A percentile compares a stretch with the other conserved stretches of the same genome.
Conservation (phyloP, 2,113 vertebrate genomes). For the Taxidea taxus region DNA sequence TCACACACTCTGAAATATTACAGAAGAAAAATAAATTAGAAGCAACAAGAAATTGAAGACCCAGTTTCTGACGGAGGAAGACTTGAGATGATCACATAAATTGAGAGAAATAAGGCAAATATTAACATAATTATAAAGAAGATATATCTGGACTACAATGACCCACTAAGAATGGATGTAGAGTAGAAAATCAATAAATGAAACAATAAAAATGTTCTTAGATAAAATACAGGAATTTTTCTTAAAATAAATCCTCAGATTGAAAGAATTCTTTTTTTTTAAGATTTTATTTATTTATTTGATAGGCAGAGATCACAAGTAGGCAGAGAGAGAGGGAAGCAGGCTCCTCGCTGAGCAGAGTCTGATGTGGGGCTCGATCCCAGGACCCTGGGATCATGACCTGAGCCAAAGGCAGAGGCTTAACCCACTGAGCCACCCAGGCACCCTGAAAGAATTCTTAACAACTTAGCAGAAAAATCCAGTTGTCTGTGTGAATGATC, state of each 20-base stretch:
- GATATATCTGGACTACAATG: not conserved
- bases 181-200: not conserved
- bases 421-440: too few relatives aligned
- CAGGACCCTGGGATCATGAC: too few relatives aligned
- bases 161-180: not conserved
- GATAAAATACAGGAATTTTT: not conserved
- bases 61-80: not conserved
- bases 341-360: too few relatives aligned
- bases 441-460: not conserved
- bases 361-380: too few relatives aligned
- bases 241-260: not conserved
- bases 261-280: too few relatives aligned
- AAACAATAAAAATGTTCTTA: not conserved
- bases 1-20: not conserved
- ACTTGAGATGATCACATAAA: not conserved
- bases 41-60: not conserved
- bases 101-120: not conserved
- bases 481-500: not conserved
- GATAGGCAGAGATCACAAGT: too few relatives aligned
- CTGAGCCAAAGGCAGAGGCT: too few relatives aligned
- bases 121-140: not conserved
- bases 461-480: not conserved
- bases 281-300: too few relatives aligned
- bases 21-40: not conserved
- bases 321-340: too few relatives aligned